Evolutionary conservation across 1,140 invertebrate genomes (phyloP), one percentile per base, ranked within the genome.

Genomic region (Atta cephalotes): DNA sequence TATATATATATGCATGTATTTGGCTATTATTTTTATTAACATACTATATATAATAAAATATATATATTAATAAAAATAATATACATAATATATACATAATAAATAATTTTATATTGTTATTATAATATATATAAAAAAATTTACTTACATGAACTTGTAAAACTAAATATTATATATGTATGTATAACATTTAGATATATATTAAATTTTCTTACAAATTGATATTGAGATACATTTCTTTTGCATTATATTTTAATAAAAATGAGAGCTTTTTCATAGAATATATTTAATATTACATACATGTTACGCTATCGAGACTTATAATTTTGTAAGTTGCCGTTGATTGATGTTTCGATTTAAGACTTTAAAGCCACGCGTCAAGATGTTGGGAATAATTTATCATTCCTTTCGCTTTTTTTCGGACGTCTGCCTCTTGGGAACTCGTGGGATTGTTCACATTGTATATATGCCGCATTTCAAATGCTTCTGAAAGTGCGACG

Each of bases 361-460:
- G 21, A 51, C 4, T 81, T 70, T 39, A 56, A 68, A 70, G 10
- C n/a, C 5, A 39, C 14, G 31, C 31, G 63, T n/a, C 39, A 49
- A 80, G 14, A 28, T 28, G 18, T 51, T 2, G 10, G 3, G 7
- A 0, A 28, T 21, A 14, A 82, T 82, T 70, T 45, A 49, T 74
- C 49, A 74, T 51, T 14, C 14, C 25, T 16, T 16, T 12, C 14
- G 80, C 25, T 49, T 84, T 74, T 25, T 71, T 49, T 12, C 14
- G 70, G 6, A 21, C 16, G 58, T 63, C 10, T 12, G 53, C 35
- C 6, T 74, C 35, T 31, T 18, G 39, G 0, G 14, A 74, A 76
- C 60, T 51, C 70, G 39, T 25, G 39, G 28, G 14, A 82, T 82
- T 82, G 77, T 79, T 79, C 45, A 25, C 28, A 7, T 39, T 39